These are phyloP conservation scores for Cyrtonyx montezumae DNA, from an alignment of 2,113 vertebrate genomes.

Conservation along the genomic window DNA sequence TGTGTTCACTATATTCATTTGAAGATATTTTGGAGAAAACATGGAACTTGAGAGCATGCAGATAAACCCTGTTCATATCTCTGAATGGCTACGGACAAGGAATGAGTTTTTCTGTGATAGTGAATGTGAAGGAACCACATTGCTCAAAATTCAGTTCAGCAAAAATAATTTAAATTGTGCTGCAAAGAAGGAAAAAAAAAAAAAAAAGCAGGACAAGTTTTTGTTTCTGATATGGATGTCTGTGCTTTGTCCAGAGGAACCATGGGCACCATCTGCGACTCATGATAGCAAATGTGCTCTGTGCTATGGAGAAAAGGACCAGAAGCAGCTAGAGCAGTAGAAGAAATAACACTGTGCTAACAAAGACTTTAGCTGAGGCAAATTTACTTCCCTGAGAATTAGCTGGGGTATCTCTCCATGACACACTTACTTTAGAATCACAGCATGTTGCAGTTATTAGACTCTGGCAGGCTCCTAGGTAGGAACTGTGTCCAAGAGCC, in stretches of 20 bases:
- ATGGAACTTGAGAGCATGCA: background rate
- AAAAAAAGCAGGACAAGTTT: background rate
- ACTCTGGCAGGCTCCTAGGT: conserved; percentile 27
- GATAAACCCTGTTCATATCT: background rate
- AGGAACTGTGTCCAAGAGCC: conserved; percentile 48
- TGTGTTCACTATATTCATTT: conserved; percentile 22
- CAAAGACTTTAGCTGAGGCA: background rate
- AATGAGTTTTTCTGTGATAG: background rate
- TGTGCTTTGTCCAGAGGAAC: background rate
- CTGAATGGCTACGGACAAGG: background rate
- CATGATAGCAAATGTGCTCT: accelerated
- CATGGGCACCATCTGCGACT: accelerated
- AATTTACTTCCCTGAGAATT: background rate
- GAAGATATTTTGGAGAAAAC: conserved; percentile 35
- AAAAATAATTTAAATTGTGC: background rate
- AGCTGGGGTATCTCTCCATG: conserved; percentile 23
- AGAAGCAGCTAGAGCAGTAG: background rate
- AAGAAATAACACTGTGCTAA: background rate
- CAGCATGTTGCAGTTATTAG: conserved; percentile 53
- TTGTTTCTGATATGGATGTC: background rate
- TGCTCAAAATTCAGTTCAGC: background rate
- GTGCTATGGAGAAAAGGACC: background rate
- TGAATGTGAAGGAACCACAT: background rate
- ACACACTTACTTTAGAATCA: conserved; percentile 48
- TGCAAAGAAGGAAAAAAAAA: background rate